Base-by-base conservation (phyloP, 2,113 vertebrate species). In the Butastur rufipennis region DNA sequence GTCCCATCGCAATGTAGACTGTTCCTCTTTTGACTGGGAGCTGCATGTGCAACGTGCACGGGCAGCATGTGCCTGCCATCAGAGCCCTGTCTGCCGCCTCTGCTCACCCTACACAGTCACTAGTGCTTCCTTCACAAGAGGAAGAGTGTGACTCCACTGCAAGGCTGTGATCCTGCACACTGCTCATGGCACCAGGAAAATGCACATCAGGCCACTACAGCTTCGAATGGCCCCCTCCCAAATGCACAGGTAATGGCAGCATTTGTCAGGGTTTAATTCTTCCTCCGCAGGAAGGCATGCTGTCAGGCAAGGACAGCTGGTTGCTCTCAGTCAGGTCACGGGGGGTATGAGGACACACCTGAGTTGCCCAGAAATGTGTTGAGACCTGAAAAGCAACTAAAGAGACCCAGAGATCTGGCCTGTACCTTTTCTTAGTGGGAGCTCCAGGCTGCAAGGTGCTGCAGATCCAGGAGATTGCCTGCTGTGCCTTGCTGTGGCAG, bases 231-330 rank as follows among this genome's bases (percentile, higher is more conserved):
- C 31, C 36, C 62, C 50, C 66, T 68, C 59, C 55, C 4, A 0
- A 10, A 1, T 3, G 16, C 43, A 5, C 32, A 5, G 20, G 32
- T 9, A 9, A 6, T 0, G 16, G 47, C 38, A 79, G 61, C 29
- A 1, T 29, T 27, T 32, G 25, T 9, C 32, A 31, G 52, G 32
- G 22, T 21, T 17, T 1, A 2, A 23, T 23, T 90, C 56, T 40
- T 56, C 19, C 18, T 40, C 19, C 1, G 0, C n/a, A 22, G 40
- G 48, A 36, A 34, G 58, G 4, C 45, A 4, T 2, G 1, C 43
- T 38, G 9, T 27, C 42, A 29, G 56, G 4, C 71, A 13, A 73
- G 74, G 55, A 18, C 47, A 25, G 50, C 16, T 11, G 13, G 16
- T 32, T 65, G 63, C 93, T 67, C 23, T 62, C 53, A 14, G 8